Evolutionary conservation across 1,140 invertebrate species (phyloP).

Genomic region (Papilio polytes): DNA sequence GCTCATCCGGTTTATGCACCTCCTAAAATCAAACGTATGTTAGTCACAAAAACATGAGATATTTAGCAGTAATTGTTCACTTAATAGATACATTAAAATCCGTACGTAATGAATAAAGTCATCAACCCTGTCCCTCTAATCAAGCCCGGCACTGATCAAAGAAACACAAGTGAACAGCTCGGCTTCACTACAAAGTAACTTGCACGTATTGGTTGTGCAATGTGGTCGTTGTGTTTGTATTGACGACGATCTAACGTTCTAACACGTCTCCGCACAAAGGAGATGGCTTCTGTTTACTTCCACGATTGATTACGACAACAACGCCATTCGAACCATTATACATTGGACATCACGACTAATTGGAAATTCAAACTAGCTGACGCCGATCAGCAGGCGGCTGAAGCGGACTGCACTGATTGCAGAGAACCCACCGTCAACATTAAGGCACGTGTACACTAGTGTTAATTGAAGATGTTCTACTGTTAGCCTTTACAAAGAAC

Average conservation of each 20-base stretch:
- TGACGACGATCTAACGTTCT: constrained; percentile 22
- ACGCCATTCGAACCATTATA: constrained; percentile 59
- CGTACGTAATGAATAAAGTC: neutral
- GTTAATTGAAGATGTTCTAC: neutral
- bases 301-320: constrained; percentile 61
- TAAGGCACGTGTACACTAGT: constrained; percentile 4
- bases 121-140: neutral
- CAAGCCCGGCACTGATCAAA: constrained; percentile 13
- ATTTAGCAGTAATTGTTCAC: too few species aligned
- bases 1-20: too few species aligned
- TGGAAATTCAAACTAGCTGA: constrained; percentile 51
- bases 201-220: constrained; percentile 5
- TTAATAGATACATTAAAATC: neutral
- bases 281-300: constrained; percentile 54
- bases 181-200: constrained; percentile 27
- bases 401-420: constrained; percentile 42
- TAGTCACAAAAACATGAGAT: too few species aligned
- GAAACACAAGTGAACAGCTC: neutral
- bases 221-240: constrained; percentile 23
- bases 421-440: constrained; percentile 30
- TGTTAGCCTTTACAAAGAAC: neutral
- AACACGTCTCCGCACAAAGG: constrained; percentile 50
- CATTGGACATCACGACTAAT: constrained; percentile 54
- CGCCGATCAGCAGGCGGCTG: constrained; percentile 42
- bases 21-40: too few species aligned